Evolutionary conservation across 2,888 invertebrate species (phyloP), one percentile per base, ranked within the genome.

Genomic region (Tortrix viridana): DNA sequence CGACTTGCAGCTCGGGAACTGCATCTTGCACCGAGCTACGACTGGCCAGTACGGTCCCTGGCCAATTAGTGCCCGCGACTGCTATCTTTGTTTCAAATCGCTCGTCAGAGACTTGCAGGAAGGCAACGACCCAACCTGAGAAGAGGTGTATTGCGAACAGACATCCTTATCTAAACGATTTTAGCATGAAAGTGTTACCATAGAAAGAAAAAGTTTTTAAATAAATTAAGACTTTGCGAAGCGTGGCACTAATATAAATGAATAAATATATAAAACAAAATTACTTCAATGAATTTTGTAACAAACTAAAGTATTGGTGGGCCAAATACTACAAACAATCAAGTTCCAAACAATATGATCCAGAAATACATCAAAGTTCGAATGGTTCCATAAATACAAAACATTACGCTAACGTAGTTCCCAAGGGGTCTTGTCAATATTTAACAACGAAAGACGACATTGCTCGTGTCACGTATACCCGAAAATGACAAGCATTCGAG

Each of bases 401-500:
- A 23, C 19, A 53, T n/a, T n/a, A 6, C 50, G 16, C 16, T 56
- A 50, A 46, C 26, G 26, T 1, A 23, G 56, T 57, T 52, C 54
- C 44, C 57, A 52, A 54, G 50, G 43, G 49, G 19, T 56, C 70
- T 63, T 76, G 74, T 76, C 74, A 77, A 80, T 75, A 75, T 69
- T 63, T 67, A 48, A 65, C 65, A 66, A 71, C 65, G 53, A 16
- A 55, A 60, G 74, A 68, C 71, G 70, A 82, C 84, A 78, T 71
- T 75, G 62, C 63, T 49, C 67, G 50, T 62, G 77, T 82, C 85
- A 85, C 83, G 85, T 84, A 82, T 67, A 67, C 77, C 48, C 66
- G 16, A 59, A 65, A 65, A 44, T 65, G 48, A 43, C 41, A 18
- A 60, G 49, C 41, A 22, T 20, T 26, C n/a, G 22, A 58, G 43